Evolutionary conservation across 2,797 vertebrate genomes (phyloP), one percentile per base, ranked within the genome.

Genomic region (Crypturellus tataupa): DNA sequence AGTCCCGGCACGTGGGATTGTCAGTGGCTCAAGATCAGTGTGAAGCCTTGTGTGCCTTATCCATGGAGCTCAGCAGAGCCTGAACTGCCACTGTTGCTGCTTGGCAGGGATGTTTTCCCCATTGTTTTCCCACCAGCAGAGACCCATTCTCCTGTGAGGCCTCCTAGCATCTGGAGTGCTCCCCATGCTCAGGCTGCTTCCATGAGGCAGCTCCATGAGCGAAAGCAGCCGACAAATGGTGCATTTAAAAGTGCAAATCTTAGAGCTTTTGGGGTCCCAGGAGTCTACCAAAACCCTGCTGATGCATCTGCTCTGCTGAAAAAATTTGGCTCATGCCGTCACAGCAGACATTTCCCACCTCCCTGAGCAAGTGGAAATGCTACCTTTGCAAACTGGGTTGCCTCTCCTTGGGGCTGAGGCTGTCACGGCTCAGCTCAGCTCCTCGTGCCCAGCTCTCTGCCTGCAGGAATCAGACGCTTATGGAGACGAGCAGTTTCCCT

Each of bases 51-150:
- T 39, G 24, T 12, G 14, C 25, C 39, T 70, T 70, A 49, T 37
- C 29, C 7, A 6, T n/a, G 53, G 53, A 56, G 53, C 53, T 29
- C 17, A 23, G 29, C 21, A 49, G 47, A 49, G 53, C 53, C 53
- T 56, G 29, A 10, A 29, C 27, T n/a, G 53, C 53, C 29, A 19
- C n/a, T 59, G 55, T 46, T 75, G 55, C n/a, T 59, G 44, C 53
- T 49, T 1, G 7, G 49, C 23, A 0, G 1, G n/a, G 25, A 37
- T n/a, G 25, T 35, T 29, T 44, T 62, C 58, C 44, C 62, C 0
- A 0, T 0, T 3, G 6, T 29, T 65, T 88, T 84, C 16, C 20
- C 35, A 46, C 37, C 1, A 2, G 31, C 15, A 4, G 27, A 59
- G 69, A 78, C 58, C 27, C 79, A n/a, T 51, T 12, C 10, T 69